Percentiles rank a stretch among this genome's conserved stretches.
These are phyloP conservation scores for Xenentodon cancila DNA, from an alignment of 2,797 vertebrate species.

Conservation along the genomic window DNA sequence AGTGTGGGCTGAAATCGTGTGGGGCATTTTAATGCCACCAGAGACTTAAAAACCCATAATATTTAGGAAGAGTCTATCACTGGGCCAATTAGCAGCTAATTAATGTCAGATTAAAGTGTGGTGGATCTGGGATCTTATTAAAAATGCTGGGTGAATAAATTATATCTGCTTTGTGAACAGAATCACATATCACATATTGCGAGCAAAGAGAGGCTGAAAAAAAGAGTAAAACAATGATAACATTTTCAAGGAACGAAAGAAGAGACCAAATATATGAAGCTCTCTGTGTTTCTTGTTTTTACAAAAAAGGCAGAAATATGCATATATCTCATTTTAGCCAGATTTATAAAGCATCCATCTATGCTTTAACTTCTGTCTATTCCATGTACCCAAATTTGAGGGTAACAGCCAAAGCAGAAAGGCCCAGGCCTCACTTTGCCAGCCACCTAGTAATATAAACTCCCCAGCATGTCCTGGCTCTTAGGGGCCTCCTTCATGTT, in stretches of 20 bases:
- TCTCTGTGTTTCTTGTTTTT: background rate
- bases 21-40: background rate
- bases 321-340: no score
- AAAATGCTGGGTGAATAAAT: constrained; percentile 4
- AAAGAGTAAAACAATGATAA: background rate
- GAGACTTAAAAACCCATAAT: constrained; percentile 1
- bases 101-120: constrained; percentile 6
- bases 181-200: background rate
- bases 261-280: background rate
- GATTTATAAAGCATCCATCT: no score
- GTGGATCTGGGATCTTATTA: background rate
- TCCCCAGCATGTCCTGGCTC: no score
- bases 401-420: no score
- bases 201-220: background rate
- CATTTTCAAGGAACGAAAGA: no score
- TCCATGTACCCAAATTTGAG: no score
- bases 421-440: no score
- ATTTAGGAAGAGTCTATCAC: background rate
- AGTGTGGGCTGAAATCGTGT: background rate
- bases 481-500: no score
- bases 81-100: constrained; percentile 1
- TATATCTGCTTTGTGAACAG: background rate
- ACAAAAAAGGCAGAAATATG: no score
- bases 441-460: no score
- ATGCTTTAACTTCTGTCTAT: no score